These are phyloP conservation scores for Thryonomys swinderianus DNA, from an alignment of 2,113 vertebrate species.

Conservation along the genomic window DNA sequence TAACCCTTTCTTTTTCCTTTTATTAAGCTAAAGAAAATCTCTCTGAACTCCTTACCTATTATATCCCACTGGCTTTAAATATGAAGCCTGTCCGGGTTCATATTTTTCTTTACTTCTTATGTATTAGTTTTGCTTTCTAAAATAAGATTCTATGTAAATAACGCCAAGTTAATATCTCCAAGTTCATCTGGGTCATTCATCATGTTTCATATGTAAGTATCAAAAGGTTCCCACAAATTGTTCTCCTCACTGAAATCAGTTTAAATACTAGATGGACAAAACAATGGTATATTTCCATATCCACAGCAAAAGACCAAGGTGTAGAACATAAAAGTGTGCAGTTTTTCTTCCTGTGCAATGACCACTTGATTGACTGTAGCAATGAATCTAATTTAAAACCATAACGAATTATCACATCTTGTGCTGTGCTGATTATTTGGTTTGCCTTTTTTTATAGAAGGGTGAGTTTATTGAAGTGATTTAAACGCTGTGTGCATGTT, in stretches of 20 bases:
- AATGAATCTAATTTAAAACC: constrained; percentile 24
- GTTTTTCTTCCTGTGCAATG: background rate
- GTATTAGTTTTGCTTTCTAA: constrained; percentile 39
- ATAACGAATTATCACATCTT: background rate
- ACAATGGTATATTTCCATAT: background rate
- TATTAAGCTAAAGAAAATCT: background rate
- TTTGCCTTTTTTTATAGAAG: background rate
- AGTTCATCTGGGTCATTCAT: constrained; percentile 24
- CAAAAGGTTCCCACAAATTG: background rate
- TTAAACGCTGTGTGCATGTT: background rate
- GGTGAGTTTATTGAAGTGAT: background rate
- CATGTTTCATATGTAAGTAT: background rate
- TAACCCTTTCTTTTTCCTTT: background rate
- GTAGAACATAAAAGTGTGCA: background rate
- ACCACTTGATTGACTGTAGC: background rate
- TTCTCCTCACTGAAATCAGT: background rate
- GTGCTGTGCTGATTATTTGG: background rate
- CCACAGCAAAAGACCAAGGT: background rate
- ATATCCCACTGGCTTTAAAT: background rate
- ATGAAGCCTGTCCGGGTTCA: background rate
- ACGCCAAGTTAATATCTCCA: constrained; percentile 24
- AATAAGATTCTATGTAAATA: constrained; percentile 29
- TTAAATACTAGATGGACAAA: background rate
- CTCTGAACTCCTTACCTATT: background rate
- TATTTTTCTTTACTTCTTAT: constrained; percentile 19